A percentile compares a stretch with the other conserved stretches of the same genome.
Evolutionary conservation across 2,888 invertebrate species (phyloP).

Genomic region (Belgica antarctica): DNA sequence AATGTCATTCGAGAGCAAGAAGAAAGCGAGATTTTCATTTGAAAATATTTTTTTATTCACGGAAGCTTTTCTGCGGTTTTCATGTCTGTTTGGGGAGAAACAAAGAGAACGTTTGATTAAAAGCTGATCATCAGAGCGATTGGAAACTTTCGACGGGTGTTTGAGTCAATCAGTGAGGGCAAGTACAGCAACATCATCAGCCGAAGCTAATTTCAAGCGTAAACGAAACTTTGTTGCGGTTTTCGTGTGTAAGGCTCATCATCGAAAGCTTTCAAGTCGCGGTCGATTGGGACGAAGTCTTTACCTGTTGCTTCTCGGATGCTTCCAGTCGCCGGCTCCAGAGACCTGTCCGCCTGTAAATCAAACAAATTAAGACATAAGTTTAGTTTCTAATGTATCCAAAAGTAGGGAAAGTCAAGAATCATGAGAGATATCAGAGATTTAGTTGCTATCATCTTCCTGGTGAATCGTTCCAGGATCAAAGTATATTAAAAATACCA

Average conservation of each 20-base stretch:
- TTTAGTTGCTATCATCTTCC: constrained; percentile 25
- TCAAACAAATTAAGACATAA: constrained; percentile 2
- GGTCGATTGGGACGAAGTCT: neutral
- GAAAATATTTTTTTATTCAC: neutral
- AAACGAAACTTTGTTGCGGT: constrained; percentile 41
- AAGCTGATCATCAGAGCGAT: neutral
- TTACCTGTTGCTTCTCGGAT: neutral
- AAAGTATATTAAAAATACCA: constrained; percentile 40
- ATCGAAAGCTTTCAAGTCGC: neutral
- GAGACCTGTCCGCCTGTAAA: constrained; percentile 11
- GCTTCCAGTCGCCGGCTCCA: neutral
- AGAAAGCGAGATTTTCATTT: neutral
- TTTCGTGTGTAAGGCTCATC: constrained; percentile 24
- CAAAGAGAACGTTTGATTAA: neutral
- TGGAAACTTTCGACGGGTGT: neutral
- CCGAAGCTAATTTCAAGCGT: constrained; percentile 30
- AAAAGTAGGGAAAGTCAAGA: neutral
- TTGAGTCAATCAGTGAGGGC: constrained; percentile 43
- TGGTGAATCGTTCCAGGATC: constrained; percentile 27
- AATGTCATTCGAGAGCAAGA: neutral
- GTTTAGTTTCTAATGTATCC: constrained; percentile 1
- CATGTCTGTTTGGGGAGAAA: no score
- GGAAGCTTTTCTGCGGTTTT: neutral
- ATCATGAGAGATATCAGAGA: constrained; percentile 19
- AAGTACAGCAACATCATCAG: constrained; percentile 43